Evolutionary conservation across 2,113 vertebrate genomes (phyloP), one percentile per base, ranked within the genome.

Genomic region (Anolis carolinensis): DNA sequence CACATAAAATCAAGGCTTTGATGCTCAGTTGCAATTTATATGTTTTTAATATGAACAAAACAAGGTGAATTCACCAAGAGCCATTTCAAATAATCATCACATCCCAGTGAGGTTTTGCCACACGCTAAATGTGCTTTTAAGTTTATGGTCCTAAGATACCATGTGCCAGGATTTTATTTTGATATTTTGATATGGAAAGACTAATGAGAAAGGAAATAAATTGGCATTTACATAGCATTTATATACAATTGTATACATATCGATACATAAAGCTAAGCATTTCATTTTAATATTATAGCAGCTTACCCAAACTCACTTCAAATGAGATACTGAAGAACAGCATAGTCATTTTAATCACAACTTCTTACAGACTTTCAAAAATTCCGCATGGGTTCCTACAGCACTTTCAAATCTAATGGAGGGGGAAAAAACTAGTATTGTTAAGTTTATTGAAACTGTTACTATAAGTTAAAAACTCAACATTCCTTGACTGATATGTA

Each of bases 261-360:
- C 32, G 1, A 5, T 14, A 75, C 62, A 21, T 25, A 18, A 78
- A 34, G n/a, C 9, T 6, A 2, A 79, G 48, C 48, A 70, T 71
- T 55, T 79, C 21, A 30, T 75, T 13, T 75, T 81, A 20, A 27
- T 13, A 16, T 34, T 86, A 27, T 20, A 21, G 18, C 32, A 9
- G 10, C 7, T 6, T 65, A 5, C 30, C 72, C 59, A 82, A 50
- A 14, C 4, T 10, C 21, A 71, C 9, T 32, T 63, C 63, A 84
- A 79, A 83, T 14, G 39, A 87, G 90, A 48, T 6, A 81, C 65
- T 13, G 48, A 76, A 72, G 62, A 81, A 73, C 67, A 87, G 73
- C 52, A 76, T 73, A 83, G 82, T 73, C 75, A 59, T 87, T 39
- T 76, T 75, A 86, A 48, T 74, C n/a, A 75, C 5, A 67, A 52